These are phyloP conservation scores for Chelonia mydas DNA, from an alignment of 2,797 vertebrate genomes.

Conservation along the genomic window DNA sequence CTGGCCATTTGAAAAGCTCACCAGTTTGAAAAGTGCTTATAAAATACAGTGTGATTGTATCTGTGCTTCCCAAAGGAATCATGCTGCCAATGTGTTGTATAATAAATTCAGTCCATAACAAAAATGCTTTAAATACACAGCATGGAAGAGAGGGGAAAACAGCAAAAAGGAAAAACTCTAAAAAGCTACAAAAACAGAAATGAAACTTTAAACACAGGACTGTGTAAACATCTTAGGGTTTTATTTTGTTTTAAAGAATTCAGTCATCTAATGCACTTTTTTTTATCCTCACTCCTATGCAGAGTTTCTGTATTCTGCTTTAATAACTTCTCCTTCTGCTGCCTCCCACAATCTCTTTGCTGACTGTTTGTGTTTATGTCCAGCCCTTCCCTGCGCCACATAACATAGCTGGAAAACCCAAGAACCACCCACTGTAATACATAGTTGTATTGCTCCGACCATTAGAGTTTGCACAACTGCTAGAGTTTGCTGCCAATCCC, in stretches of 20 bases:
- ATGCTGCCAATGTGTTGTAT: background rate
- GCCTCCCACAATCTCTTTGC: background rate
- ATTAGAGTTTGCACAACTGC: background rate
- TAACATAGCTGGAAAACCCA: background rate
- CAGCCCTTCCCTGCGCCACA: background rate
- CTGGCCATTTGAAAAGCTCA: background rate
- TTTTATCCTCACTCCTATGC: background rate
- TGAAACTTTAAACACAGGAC: background rate
- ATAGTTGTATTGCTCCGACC: background rate
- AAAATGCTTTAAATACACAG: background rate
- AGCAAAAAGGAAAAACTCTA: background rate
- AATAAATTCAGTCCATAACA: background rate
- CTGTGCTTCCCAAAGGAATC: background rate
- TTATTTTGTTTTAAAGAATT: background rate
- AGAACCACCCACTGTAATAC: background rate
- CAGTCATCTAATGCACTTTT: fast-evolving
- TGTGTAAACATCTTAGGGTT: background rate
- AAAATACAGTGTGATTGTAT: background rate
- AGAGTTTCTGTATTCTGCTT: background rate
- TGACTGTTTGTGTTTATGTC: background rate
- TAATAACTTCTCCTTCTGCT: background rate
- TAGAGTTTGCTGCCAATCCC: background rate
- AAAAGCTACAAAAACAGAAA: background rate
- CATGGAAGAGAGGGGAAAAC: background rate
- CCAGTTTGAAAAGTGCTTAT: background rate